Evolutionary conservation across 2,797 vertebrate species (phyloP).

Genomic region (Avahi laniger): DNA sequence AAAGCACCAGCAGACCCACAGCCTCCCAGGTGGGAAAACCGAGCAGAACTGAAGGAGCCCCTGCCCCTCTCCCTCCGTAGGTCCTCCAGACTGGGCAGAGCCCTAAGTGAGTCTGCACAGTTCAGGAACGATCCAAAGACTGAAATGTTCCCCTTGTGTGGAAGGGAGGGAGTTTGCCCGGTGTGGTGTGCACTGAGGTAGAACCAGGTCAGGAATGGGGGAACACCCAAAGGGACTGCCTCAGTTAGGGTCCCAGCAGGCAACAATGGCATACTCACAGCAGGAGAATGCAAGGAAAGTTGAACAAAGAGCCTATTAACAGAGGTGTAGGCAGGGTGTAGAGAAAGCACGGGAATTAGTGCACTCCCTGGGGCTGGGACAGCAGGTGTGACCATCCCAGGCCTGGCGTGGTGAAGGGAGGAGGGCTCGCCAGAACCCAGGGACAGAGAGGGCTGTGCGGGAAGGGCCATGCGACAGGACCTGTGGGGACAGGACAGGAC

Average conservation of each 20-base stretch:
- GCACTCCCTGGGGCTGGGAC: background rate
- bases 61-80: too few species aligned
- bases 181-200: background rate
- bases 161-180: background rate
- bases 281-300: background rate
- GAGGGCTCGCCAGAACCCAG: background rate
- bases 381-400: background rate
- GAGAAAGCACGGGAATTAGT: slow-evolving; percentile 19
- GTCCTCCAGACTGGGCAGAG: background rate
- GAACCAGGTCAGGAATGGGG: background rate
- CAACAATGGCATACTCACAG: background rate
- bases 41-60: background rate
- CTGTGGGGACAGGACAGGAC: too few species aligned
- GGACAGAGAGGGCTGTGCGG: background rate
- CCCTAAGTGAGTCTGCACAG: background rate
- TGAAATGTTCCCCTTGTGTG: background rate
- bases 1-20: background rate
- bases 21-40: background rate
- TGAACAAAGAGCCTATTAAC: background rate
- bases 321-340: background rate
- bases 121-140: background rate
- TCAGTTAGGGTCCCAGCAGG: background rate
- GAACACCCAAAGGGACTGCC: background rate
- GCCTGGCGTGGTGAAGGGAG: background rate
- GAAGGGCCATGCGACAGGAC: background rate